A percentile compares a stretch with the other conserved stretches of the same genome.
phyloP scores from a whole-genome alignment of 35 echinoderm and acorn worm species.

The Stichopus chloronotus region DNA sequence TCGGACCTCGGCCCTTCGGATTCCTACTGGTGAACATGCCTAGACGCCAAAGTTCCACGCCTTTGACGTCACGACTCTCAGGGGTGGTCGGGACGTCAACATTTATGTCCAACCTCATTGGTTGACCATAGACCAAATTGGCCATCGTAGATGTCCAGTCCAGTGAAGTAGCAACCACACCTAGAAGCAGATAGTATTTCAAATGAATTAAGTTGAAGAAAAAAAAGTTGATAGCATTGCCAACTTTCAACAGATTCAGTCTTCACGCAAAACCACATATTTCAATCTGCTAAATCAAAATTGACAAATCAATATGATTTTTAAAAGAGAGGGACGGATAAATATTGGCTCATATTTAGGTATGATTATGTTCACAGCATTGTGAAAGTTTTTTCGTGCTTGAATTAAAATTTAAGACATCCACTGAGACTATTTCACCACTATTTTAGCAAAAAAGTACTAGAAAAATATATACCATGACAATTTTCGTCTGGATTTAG shows the following conservation, averaged over 20 bases:
- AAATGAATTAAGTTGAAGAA: not conserved
- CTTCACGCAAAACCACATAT: not conserved
- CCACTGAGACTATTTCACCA: too few species aligned
- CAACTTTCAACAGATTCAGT: not conserved
- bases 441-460: not conserved
- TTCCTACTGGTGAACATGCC: conserved; percentile 65
- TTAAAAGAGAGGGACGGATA: too few species aligned
- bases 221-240: not conserved
- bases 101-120: conserved; percentile 65
- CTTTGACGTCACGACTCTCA: conserved; percentile 59
- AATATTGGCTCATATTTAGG: too few species aligned
- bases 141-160: conserved; percentile 56
- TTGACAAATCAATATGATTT: too few species aligned
- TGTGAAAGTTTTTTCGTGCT: not conserved
- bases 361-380: too few species aligned
- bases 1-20: conserved; percentile 65
- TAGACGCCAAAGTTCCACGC: conserved; percentile 70
- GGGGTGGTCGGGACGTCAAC: conserved; percentile 65
- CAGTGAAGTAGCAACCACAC: conserved; percentile 55
- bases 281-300: not conserved
- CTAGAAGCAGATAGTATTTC: conserved; percentile 24
- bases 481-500: conserved; percentile 72
- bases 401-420: not conserved
- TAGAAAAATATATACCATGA: conserved; percentile 56
- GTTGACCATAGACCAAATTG: conserved; percentile 40